phyloP scores from a whole-genome alignment of 23 tunicate genomes.

The Ciona savignyi region DNA sequence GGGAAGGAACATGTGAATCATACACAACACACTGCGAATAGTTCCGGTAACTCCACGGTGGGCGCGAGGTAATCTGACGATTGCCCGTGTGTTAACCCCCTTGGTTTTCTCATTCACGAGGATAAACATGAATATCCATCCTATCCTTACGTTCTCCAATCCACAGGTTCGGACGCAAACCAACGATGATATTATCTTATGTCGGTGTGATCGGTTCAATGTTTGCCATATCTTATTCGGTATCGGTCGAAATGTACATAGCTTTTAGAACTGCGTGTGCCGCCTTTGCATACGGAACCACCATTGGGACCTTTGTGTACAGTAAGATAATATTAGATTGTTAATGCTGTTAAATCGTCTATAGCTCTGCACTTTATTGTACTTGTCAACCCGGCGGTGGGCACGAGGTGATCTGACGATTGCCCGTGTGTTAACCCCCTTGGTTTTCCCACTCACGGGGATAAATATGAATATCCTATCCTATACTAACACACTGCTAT shows the following conservation, averaged over 20 bases:
- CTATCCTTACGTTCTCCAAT: too few species aligned
- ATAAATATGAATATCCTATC: too few species aligned
- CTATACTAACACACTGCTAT: too few species aligned
- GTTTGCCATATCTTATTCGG: constrained; percentile 19
- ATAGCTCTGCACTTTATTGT: too few species aligned
- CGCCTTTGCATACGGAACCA: constrained; percentile 33
- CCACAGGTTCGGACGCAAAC: constrained; percentile 46
- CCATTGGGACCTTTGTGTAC: constrained; percentile 40
- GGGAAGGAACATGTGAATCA: too few species aligned
- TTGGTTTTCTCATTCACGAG: too few species aligned
- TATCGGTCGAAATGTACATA: constrained; percentile 25
- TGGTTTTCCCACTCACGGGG: background rate
- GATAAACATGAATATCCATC: too few species aligned
- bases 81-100: too few species aligned
- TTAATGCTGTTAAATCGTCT: background rate
- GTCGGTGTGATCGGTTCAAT: constrained; percentile 10
- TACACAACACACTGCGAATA: too few species aligned
- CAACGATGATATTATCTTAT: constrained; percentile 7
- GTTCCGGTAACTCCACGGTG: too few species aligned
- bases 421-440: background rate
- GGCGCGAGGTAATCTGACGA: too few species aligned
- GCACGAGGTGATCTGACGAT: background rate
- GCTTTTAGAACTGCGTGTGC: constrained; percentile 17
- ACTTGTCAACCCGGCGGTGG: background rate
- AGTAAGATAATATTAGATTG: constrained; percentile 14